A percentile compares a stretch with the other conserved stretches of the same genome.
Evolutionary conservation across 1,140 invertebrate genomes (phyloP).

Genomic region (Brachionus paranguensis): DNA sequence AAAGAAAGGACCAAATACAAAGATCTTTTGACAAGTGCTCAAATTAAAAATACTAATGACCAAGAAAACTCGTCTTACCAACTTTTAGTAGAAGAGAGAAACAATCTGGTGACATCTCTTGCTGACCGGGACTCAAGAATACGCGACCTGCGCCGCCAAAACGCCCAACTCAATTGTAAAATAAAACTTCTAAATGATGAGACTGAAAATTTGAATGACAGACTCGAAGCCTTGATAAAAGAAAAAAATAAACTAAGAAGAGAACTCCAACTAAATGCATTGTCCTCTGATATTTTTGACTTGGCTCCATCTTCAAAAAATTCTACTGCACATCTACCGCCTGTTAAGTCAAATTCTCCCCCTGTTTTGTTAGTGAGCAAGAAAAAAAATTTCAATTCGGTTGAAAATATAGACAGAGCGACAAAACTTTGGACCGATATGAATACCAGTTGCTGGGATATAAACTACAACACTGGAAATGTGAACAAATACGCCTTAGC

Average conservation of each 20-base stretch:
- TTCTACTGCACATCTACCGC: background rate
- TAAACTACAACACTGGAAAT: conserved; percentile 21
- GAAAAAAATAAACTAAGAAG: conserved; percentile 18
- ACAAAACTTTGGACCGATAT: background rate
- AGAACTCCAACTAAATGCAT: background rate
- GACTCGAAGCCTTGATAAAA: background rate
- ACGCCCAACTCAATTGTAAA: background rate
- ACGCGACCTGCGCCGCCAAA: conserved; percentile 7
- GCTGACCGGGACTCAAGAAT: conserved; percentile 8
- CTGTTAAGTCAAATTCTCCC: background rate
- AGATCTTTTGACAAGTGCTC: conserved; percentile 8
- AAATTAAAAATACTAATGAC: background rate
- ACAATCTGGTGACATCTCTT: background rate
- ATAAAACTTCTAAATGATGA: conserved; percentile 13
- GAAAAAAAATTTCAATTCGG: background rate
- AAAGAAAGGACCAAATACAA: conserved; percentile 15
- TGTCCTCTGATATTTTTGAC: background rate
- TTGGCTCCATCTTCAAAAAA: background rate
- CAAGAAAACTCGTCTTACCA: background rate
- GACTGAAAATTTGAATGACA: conserved; percentile 23
- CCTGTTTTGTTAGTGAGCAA: background rate
- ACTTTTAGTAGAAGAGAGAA: background rate
- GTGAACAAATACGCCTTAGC: background rate
- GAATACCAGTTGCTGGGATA: conserved; percentile 7
- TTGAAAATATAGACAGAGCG: background rate